A percentile compares a stretch with the other conserved stretches of the same genome.
phyloP scores from a whole-genome alignment of 2,888 invertebrate genomes.

The Dryomyza anilis region DNA sequence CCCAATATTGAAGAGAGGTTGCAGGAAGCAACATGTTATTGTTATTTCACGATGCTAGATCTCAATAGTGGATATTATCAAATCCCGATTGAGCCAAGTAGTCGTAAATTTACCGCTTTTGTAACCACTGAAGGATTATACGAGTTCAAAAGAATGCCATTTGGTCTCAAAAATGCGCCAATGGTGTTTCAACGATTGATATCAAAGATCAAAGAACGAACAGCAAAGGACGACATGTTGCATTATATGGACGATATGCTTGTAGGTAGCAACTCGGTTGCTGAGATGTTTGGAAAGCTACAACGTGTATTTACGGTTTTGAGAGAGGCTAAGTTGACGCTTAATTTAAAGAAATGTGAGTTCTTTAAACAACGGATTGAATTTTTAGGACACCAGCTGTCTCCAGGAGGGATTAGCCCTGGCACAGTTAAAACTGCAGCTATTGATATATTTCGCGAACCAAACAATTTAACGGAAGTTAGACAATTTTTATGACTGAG shows the following conservation, averaged over 20 bases:
- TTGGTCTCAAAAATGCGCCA: conserved; percentile 6
- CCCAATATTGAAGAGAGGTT: neutral
- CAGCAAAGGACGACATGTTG: neutral
- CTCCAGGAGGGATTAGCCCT: neutral
- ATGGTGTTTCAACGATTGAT: neutral
- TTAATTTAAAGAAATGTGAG: conserved; percentile 29
- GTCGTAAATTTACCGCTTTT: neutral
- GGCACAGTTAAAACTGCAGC: conserved; percentile 2
- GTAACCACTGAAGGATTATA: conserved; percentile 3
- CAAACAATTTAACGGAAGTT: conserved; percentile 10
- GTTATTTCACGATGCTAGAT: neutral
- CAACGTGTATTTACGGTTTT: conserved; percentile 7
- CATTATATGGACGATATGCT: neutral
- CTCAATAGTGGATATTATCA: neutral
- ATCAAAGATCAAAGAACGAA: neutral
- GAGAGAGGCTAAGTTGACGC: conserved; percentile 16
- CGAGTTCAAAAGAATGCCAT: conserved; percentile 1
- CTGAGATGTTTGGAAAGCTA: conserved; percentile 22
- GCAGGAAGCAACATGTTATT: neutral
- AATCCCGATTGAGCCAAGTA: neutral
- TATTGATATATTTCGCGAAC: neutral
- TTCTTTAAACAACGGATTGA: neutral
- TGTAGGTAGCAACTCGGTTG: neutral
- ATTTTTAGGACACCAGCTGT: neutral
- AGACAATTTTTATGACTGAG: conserved; percentile 16